phyloP scores from a whole-genome alignment of 2,113 vertebrate species.

The Dipodomys ordii region DNA sequence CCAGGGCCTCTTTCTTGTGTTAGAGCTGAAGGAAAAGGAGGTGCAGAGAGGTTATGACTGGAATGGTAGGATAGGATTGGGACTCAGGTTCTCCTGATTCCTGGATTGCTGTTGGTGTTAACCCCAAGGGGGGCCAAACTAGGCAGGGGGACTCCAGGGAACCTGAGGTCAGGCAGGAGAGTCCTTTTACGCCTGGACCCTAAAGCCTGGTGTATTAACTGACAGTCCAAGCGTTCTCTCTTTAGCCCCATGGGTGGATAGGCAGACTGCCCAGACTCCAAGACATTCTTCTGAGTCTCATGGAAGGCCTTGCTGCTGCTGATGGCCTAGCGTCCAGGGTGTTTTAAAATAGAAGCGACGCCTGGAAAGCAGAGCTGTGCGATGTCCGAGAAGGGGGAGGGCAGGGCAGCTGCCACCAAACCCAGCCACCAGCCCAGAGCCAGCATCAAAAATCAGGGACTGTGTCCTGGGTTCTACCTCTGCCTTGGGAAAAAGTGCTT shows the following conservation, averaged over 20 bases:
- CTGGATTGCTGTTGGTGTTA: background rate
- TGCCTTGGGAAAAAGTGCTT: background rate
- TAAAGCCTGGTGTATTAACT: background rate
- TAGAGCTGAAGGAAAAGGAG: background rate
- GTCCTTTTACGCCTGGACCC: background rate
- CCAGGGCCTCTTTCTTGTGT: background rate
- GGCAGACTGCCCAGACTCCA: background rate
- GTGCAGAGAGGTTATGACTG: background rate
- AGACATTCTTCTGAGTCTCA: background rate
- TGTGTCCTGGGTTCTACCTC: background rate
- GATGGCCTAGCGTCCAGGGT: constrained; percentile 28
- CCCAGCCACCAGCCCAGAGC: background rate
- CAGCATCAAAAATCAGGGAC: background rate
- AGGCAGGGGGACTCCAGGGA: background rate
- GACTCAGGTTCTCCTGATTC: background rate
- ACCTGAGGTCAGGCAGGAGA: background rate
- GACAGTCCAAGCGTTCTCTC: background rate
- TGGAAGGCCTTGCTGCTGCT: background rate
- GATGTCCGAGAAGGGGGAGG: constrained; percentile 6
- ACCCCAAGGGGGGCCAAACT: background rate
- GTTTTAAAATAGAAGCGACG: constrained; percentile 75
- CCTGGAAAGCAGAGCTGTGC: constrained; percentile 56
- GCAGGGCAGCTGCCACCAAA: constrained; percentile 3
- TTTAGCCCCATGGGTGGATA: background rate
- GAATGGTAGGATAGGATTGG: background rate